Base-by-base conservation (phyloP, 2,888 invertebrate species). In the Holacanthella duospinosa region DNA sequence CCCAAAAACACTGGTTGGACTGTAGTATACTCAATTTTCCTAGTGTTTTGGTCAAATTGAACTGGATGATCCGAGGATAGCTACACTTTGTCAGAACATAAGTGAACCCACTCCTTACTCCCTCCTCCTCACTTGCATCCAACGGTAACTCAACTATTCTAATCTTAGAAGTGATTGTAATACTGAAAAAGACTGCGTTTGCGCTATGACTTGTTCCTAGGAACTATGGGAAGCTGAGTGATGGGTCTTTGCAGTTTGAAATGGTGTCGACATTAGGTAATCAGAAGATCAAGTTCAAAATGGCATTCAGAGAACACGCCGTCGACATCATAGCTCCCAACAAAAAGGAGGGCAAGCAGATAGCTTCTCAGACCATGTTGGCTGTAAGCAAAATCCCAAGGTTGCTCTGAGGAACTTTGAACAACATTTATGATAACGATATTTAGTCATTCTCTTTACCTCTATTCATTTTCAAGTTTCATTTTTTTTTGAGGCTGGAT, bases 21-120 rank as follows among this genome's bases (percentile, higher is more conserved):
- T n/a, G n/a, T n/a, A n/a, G n/a, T n/a, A n/a, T n/a, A n/a, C n/a
- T n/a, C n/a, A n/a, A n/a, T n/a, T n/a, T n/a, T n/a, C n/a, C 62
- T 75, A 86, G 84, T 91, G 91, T 75, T 93, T 93, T 77, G 95
- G 97, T 80, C 88, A 89, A 77, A 89, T 97, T 71, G 85, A 86
- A 71, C 89, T 97, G 62, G 89, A 89, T 76, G 96, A 97, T 82
- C 93, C 94, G 0, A 84, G 96, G 69, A 90, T 97, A 29, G 85
- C 89, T 55, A 94, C 95, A 78, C 88, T 96, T 78, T 96, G 95
- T 79, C 87, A 88, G n/a, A 93, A 93, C 77, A 91, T 94, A 0
- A 93, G 94, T 57, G 95, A 96, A 79, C 93, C 93, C 0, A 87
- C 90, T 12, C 97, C 97, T 0, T 95, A 93, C 80, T 89, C 93